Percentiles rank a stretch among this genome's conserved stretches.
These are phyloP conservation scores for Nothocercus julius DNA, from an alignment of 2,113 vertebrate genomes.

Conservation along the genomic window DNA sequence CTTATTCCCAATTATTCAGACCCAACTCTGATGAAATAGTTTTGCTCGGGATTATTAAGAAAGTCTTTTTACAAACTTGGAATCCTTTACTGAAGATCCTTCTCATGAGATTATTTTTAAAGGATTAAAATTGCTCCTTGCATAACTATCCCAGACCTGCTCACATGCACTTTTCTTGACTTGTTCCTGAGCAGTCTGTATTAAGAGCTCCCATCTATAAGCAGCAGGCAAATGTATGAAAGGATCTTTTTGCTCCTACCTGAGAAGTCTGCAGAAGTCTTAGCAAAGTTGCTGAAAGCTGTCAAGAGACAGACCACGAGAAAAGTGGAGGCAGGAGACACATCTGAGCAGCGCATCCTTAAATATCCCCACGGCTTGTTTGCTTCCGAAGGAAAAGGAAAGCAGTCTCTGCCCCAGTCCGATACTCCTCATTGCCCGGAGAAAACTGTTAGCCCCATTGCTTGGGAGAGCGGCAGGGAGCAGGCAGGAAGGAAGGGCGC, in stretches of 20 bases:
- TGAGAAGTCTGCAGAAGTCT: conserved; percentile 84
- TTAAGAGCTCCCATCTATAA: background rate
- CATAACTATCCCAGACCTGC: background rate
- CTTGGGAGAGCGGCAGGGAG: conserved; percentile 26
- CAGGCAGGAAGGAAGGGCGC: conserved; percentile 30
- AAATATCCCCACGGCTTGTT: conserved; percentile 64
- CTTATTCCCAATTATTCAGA: background rate
- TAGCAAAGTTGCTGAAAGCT: conserved; percentile 77
- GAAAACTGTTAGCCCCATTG: conserved; percentile 22
- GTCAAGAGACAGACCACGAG: conserved; percentile 65
- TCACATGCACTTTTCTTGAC: background rate
- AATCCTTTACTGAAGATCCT: background rate
- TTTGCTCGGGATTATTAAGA: background rate
- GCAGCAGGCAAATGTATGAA: background rate
- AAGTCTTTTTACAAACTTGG: background rate
- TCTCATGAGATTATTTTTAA: background rate
- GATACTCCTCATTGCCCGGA: conserved; percentile 18
- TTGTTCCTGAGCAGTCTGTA: background rate
- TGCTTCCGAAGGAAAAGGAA: background rate
- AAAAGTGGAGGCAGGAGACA: conserved; percentile 75
- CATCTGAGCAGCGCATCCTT: conserved; percentile 87
- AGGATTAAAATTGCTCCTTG: background rate
- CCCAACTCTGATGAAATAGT: background rate
- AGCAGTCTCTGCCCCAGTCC: background rate
- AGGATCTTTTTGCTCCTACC: conserved; percentile 72